Conservation (phyloP, 1,140 invertebrate species). For the Archivesica marissinica region DNA sequence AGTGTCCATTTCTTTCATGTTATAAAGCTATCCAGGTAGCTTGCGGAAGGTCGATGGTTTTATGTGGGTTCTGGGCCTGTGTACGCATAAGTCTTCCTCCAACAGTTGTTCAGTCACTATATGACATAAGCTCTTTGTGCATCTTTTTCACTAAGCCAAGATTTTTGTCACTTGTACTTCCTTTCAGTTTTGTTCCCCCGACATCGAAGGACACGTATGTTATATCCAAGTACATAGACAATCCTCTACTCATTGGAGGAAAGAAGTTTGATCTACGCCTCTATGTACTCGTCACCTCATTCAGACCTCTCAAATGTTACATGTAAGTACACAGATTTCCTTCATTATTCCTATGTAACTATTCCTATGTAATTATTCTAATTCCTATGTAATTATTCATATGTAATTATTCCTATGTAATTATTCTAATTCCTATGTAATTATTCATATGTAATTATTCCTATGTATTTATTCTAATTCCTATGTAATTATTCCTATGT, state of each 20-base stretch:
- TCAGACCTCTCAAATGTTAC: slow-evolving; percentile 91
- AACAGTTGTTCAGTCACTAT: not conserved
- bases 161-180: slow-evolving; percentile 4
- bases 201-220: slow-evolving; percentile 84
- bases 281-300: slow-evolving; percentile 97
- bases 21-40: too few relatives aligned
- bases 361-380: too few relatives aligned
- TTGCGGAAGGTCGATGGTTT: too few relatives aligned
- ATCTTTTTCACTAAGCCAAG: not conserved
- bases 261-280: slow-evolving; percentile 98
- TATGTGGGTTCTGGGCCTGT: too few relatives aligned
- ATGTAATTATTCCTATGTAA: too few relatives aligned
- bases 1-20: too few relatives aligned
- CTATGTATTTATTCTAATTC: too few relatives aligned
- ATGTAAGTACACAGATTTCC: slow-evolving; percentile 80
- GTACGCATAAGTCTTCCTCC: not conserved
- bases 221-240: slow-evolving; percentile 95
- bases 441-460: too few relatives aligned
- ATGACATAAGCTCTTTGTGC: not conserved
- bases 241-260: slow-evolving; percentile 96
- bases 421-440: too few relatives aligned
- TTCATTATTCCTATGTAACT: too few relatives aligned
- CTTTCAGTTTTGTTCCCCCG: slow-evolving; percentile 81
- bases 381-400: too few relatives aligned
- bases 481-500: too few relatives aligned